Percentiles rank a stretch among this genome's conserved stretches.
phyloP scores from a whole-genome alignment of 2,113 vertebrate species.

The Phylloscopus trochiloides region DNA sequence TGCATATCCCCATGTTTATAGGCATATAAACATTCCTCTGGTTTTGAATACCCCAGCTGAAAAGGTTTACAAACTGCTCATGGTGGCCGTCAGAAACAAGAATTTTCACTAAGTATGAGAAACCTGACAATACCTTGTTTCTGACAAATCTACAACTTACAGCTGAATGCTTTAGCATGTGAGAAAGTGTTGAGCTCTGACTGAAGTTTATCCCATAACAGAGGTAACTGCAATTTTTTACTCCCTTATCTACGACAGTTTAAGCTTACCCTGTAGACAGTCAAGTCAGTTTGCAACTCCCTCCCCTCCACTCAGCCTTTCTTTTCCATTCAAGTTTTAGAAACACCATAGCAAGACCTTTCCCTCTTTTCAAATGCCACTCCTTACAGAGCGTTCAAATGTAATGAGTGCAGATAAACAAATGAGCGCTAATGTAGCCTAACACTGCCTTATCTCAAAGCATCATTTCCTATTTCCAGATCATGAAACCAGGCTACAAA shows the following conservation, averaged over 20 bases:
- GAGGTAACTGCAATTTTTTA: not conserved
- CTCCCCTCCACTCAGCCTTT: not conserved
- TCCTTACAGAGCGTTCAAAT: not conserved
- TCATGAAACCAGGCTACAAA: not conserved
- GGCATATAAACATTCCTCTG: accelerated
- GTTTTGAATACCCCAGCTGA: not conserved
- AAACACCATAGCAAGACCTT: not conserved
- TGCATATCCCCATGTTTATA: not conserved
- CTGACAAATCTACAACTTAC: not conserved
- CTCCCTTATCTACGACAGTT: not conserved
- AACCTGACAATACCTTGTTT: not conserved
- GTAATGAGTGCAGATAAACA: not conserved
- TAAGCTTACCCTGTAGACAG: not conserved
- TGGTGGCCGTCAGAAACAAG: not conserved
- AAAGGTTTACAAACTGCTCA: not conserved
- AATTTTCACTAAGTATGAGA: not conserved
- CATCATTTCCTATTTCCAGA: not conserved
- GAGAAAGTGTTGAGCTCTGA: not conserved
- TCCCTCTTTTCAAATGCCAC: not conserved
- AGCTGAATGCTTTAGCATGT: not conserved
- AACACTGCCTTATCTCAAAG: not conserved
- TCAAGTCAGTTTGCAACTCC: not conserved
- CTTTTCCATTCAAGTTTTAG: not conserved
- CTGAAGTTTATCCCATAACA: not conserved
- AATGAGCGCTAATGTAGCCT: not conserved